phyloP scores from a whole-genome alignment of 2,113 vertebrate species.

The Promerops cafer region DNA sequence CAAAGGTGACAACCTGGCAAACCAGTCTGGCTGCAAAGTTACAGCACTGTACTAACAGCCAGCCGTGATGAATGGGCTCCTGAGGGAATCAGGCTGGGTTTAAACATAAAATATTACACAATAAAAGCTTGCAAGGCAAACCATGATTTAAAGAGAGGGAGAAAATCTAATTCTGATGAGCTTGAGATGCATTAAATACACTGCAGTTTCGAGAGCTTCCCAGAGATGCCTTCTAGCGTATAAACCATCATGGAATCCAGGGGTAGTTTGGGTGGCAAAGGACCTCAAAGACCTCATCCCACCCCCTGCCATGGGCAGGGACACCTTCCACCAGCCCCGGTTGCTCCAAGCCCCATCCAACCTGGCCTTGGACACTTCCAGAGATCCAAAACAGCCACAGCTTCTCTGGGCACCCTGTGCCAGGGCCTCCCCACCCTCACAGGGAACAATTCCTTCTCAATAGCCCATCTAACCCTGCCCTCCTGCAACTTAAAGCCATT shows the following conservation, averaged over 20 bases:
- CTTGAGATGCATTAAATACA: neutral
- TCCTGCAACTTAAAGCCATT: neutral
- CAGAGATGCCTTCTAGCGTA: neutral
- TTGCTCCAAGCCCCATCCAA: accelerated
- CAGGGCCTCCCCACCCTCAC: accelerated
- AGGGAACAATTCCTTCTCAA: neutral
- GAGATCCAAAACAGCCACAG: neutral
- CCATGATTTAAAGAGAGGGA: neutral
- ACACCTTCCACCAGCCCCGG: accelerated
- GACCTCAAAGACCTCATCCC: neutral
- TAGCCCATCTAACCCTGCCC: accelerated
- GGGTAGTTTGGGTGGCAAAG: neutral
- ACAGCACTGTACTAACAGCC: neutral
- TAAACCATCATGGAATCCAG: accelerated
- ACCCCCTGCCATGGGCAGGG: neutral
- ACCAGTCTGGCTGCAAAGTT: neutral
- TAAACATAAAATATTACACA: neutral
- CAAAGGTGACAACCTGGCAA: neutral
- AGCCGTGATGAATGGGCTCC: neutral
- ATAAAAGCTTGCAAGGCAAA: neutral
- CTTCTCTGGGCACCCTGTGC: neutral
- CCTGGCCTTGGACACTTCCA: neutral
- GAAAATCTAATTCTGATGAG: neutral
- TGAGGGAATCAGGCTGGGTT: neutral
- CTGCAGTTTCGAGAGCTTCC: neutral